phyloP scores from a whole-genome alignment of 1,140 invertebrate genomes.

The Drosophila malerkotliana region DNA sequence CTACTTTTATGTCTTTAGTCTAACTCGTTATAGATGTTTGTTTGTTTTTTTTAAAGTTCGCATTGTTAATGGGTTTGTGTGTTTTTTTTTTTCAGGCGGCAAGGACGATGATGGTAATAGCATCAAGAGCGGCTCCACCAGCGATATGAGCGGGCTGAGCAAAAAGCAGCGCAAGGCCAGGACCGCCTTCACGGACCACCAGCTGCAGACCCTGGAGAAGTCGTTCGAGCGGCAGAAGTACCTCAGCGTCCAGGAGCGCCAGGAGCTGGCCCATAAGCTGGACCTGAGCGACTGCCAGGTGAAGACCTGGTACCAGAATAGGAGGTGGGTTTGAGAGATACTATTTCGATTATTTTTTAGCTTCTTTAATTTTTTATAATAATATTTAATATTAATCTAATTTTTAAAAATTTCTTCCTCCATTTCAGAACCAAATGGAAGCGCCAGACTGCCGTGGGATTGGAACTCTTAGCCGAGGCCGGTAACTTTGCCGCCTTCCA shows the following conservation, averaged over 20 bases:
- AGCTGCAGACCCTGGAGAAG: conserved; percentile 98
- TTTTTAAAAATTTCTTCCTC: neutral
- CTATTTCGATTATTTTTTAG: neutral
- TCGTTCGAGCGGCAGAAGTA: conserved; percentile 99
- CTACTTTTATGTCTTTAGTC: neutral
- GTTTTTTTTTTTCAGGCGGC: conserved; percentile 55
- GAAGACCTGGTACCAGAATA: conserved; percentile 99
- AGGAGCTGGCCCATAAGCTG: conserved; percentile 98
- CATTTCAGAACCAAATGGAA: conserved; percentile 99
- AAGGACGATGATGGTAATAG: conserved; percentile 83
- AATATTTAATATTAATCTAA: neutral
- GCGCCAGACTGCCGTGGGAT: conserved; percentile 97
- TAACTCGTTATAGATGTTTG: neutral
- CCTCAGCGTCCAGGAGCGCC: conserved; percentile 98
- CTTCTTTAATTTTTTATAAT: neutral
- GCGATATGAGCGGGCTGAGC: conserved; percentile 85
- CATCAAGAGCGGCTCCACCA: conserved; percentile 82
- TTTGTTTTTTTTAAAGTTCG: neutral
- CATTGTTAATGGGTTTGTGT: neutral
- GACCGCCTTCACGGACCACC: conserved; percentile 99
- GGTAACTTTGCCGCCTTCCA: conserved; percentile 99
- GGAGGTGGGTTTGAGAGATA: conserved; percentile 89
- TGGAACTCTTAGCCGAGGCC: conserved; percentile 97
- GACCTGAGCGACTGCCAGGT: conserved; percentile 99
- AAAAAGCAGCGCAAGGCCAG: conserved; percentile 99